These are phyloP conservation scores for Megalonaias nervosa DNA, from an alignment of 1,140 invertebrate genomes.

Conservation along the genomic window DNA sequence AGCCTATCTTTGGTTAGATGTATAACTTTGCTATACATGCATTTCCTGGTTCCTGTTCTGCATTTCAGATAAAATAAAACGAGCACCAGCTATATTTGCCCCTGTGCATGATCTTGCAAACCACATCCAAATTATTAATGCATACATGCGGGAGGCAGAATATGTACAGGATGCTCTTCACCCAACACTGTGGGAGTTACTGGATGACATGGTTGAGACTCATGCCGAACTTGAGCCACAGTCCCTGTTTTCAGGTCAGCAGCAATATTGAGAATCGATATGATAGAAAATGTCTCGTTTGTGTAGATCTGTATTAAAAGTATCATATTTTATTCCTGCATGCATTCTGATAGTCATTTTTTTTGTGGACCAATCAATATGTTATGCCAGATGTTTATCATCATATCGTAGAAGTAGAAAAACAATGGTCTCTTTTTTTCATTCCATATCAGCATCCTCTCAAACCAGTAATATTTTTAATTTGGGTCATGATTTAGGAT, in stretches of 20 bases:
- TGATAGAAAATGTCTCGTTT: too few relatives aligned
- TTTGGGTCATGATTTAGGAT: too few relatives aligned
- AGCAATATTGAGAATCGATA: too few relatives aligned
- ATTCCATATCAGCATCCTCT: too few relatives aligned
- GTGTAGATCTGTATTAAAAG: too few relatives aligned
- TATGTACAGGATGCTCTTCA: conserved; percentile 59
- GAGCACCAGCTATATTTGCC: conserved; percentile 62
- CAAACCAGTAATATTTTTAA: too few relatives aligned
- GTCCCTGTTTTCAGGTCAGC: conserved; percentile 64
- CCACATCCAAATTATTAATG: conserved; percentile 67
- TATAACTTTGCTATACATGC: conserved; percentile 1
- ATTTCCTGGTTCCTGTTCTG: not conserved
- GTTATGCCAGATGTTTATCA: too few relatives aligned
- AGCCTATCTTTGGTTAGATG: not conserved
- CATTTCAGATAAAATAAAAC: conserved; percentile 58
- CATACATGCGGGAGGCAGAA: conserved; percentile 67
- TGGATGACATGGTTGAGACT: conserved; percentile 66
- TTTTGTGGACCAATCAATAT: too few relatives aligned
- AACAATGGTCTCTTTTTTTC: too few relatives aligned
- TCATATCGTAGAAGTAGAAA: too few relatives aligned
- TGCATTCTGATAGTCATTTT: too few relatives aligned
- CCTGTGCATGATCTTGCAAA: conserved; percentile 62
- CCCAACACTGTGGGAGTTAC: conserved; percentile 61
- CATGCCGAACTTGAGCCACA: conserved; percentile 54
- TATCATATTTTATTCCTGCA: too few relatives aligned